phyloP scores from a whole-genome alignment of 2,797 vertebrate species.

The Epinephelus malabaricus region DNA sequence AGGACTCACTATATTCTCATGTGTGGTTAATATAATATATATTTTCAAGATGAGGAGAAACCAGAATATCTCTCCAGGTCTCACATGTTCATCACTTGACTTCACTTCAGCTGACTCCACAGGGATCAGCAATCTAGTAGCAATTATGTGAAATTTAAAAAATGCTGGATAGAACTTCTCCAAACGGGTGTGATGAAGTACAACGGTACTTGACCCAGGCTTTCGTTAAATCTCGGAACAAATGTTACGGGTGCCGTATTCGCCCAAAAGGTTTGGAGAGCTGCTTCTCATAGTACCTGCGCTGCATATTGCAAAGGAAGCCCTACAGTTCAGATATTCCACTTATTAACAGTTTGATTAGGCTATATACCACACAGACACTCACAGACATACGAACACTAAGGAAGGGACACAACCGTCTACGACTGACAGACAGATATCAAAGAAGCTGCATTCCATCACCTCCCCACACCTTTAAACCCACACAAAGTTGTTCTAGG shows the following conservation, averaged over 20 bases:
- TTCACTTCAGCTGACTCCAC: conserved; percentile 51
- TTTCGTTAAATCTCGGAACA: conserved; percentile 53
- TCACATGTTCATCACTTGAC: conserved; percentile 45
- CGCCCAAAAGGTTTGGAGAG: conserved; percentile 76
- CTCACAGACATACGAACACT: conserved; percentile 81
- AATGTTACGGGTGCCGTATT: conserved; percentile 65
- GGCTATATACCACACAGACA: conserved; percentile 80
- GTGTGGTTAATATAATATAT: neutral
- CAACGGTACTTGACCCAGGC: conserved; percentile 54
- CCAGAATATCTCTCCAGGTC: conserved; percentile 30
- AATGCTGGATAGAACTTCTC: conserved; percentile 38
- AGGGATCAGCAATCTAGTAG: conserved; percentile 59
- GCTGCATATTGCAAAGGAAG: conserved; percentile 91
- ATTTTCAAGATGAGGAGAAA: conserved; percentile 33
- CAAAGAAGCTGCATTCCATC: conserved; percentile 84
- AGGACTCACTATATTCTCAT: conserved; percentile 45
- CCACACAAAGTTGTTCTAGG: conserved; percentile 80
- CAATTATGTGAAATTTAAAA: conserved; percentile 48
- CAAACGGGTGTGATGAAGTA: conserved; percentile 38
- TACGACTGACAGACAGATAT: conserved; percentile 79
- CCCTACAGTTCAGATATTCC: conserved; percentile 88
- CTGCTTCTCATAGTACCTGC: conserved; percentile 85
- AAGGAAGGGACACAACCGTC: conserved; percentile 79
- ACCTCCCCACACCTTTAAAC: conserved; percentile 74
- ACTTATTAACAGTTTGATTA: conserved; percentile 84